Percentiles rank a stretch among this genome's conserved stretches.
Evolutionary conservation across 2,797 vertebrate genomes (phyloP).

Genomic region (Petrocephalus schoutedeni): DNA sequence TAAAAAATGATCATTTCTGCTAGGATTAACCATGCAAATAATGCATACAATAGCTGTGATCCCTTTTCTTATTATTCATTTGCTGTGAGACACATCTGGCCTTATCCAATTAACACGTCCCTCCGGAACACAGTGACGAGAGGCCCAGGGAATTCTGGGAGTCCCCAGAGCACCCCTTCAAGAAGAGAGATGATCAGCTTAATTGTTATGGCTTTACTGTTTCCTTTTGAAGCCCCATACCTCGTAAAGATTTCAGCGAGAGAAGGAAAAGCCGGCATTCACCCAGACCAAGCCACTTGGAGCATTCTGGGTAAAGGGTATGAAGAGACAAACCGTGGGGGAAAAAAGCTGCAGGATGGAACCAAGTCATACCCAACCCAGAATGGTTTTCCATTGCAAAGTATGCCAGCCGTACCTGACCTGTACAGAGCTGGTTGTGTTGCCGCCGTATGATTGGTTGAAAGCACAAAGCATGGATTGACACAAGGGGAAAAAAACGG

Average conservation of each 20-base stretch:
- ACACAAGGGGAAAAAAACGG: not conserved
- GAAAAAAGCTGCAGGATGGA: not conserved
- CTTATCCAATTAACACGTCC: not conserved
- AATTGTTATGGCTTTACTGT: not conserved
- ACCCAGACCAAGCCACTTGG: not conserved
- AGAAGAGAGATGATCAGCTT: not conserved
- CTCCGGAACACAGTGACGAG: not conserved
- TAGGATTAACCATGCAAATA: not conserved
- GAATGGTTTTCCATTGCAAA: not conserved
- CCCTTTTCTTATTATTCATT: not conserved
- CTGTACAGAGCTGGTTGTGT: not conserved
- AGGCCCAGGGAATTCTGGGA: not conserved
- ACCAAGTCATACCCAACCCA: too few species aligned
- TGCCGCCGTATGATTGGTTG: not conserved
- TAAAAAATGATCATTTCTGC: not conserved
- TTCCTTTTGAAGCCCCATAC: not conserved
- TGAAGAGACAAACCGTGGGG: not conserved
- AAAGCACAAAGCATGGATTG: not conserved
- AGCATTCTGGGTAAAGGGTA: not conserved
- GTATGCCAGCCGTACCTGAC: not conserved
- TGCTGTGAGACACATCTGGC: not conserved
- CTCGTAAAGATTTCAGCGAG: not conserved
- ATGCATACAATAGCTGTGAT: not conserved
- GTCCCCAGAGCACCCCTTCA: not conserved
- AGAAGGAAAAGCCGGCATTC: not conserved